Evolutionary conservation across 2,113 vertebrate species (phyloP).

Genomic region (Platycercus adscitus): DNA sequence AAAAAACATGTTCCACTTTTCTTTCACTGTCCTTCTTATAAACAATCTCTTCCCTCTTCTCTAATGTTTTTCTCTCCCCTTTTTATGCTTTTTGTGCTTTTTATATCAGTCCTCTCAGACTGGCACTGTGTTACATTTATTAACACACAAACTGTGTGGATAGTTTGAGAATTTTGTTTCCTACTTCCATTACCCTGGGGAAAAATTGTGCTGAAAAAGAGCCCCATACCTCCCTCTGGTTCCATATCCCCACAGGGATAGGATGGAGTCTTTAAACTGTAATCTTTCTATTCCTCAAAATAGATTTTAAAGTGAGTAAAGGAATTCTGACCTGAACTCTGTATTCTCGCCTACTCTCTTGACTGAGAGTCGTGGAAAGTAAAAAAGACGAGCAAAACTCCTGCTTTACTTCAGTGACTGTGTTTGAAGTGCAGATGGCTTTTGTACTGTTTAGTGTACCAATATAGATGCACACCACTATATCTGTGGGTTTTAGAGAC

Average conservation of each 20-base stretch:
- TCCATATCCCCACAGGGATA: background rate
- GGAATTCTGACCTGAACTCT: background rate
- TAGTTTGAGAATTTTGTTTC: background rate
- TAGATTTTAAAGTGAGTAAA: slow-evolving; percentile 30
- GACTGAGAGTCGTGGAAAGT: background rate
- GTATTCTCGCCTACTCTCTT: background rate
- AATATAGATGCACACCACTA: background rate
- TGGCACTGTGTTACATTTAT: background rate
- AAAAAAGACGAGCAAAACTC: slow-evolving; percentile 5
- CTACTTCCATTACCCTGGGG: background rate
- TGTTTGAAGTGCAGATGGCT: background rate
- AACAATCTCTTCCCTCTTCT: background rate
- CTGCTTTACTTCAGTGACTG: background rate
- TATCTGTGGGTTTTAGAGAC: background rate
- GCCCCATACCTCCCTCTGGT: background rate
- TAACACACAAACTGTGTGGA: background rate
- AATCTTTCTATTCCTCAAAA: slow-evolving; percentile 9
- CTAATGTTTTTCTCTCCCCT: background rate
- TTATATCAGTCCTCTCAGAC: background rate
- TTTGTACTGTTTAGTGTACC: background rate
- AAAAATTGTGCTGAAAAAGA: background rate
- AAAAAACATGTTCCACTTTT: background rate
- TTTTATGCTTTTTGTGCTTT: background rate
- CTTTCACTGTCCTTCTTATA: background rate
- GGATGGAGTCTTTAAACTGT: background rate